Evolutionary conservation across 2,113 vertebrate genomes (phyloP), one percentile per base, ranked within the genome.

Genomic region (Archilochus colubris): DNA sequence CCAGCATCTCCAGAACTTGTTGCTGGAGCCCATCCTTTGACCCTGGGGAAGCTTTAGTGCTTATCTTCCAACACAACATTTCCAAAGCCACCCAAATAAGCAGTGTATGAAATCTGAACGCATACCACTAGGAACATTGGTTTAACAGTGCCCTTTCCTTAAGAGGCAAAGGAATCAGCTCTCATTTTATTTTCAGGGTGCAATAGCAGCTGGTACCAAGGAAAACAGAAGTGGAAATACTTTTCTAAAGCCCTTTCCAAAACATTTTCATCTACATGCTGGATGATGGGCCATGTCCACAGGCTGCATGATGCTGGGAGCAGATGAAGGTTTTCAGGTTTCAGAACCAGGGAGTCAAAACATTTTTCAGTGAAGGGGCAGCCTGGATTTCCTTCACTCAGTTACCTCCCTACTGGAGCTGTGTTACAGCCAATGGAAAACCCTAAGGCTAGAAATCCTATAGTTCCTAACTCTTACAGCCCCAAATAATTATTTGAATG

Each of bases 161-260:
- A 91, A 85, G 69, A 21, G 88, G 88, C 59, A 86, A 95, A 86
- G 64, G 79, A 83, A 86, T 68, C 24, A 3, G 28, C 33, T 80
- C 82, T 73, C 21, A 1, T 81, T 88, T 94, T 70, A 73, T 91
- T 95, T 94, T 77, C 82, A 70, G 79, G 89, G 72, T 86, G 64
- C 84, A 91, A 61, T 4, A 70, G 63, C 63, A 63, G 59, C 79
- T 8, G 6, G 75, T 67, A 91, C 72, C 72, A 88, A 95, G 64
- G 85, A 94, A 97, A 95, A 91, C 46, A 91, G 85, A 85, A 43
- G 72, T 54, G 21, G 51, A 91, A 94, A 84, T 85, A 62, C 40
- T 94, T 93, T 61, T 89, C 57, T 86, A 78, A 90, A 94, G 55
- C 79, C 53, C 25, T 81, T 91, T 95, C 58, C 61, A 86, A 70